phyloP scores from a whole-genome alignment of 1,140 invertebrate species.

The Ladona fulva region DNA sequence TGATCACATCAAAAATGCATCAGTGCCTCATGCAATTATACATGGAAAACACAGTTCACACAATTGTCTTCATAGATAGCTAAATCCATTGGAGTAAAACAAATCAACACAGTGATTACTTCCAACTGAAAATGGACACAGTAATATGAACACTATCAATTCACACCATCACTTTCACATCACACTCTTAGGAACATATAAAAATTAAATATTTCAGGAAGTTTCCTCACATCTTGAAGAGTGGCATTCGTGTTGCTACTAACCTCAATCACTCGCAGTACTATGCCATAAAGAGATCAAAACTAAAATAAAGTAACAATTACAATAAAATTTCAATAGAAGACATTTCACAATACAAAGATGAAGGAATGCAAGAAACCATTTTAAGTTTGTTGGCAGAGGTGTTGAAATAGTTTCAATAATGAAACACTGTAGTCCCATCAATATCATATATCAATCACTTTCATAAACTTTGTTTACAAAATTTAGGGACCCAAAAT shows the following conservation, averaged over 20 bases:
- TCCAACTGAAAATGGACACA: conserved; percentile 4
- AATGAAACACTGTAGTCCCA: no score
- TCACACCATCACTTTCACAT: neutral
- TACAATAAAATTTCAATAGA: neutral
- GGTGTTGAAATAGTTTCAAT: no score
- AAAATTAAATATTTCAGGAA: conserved; percentile 10
- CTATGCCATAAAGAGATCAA: conserved; percentile 1
- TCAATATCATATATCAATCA: no score
- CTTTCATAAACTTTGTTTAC: no score
- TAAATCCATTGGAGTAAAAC: neutral
- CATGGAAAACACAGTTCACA: neutral
- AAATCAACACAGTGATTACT: neutral
- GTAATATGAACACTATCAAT: neutral
- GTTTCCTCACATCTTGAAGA: neutral
- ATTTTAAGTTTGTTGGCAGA: neutral
- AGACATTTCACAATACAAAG: neutral
- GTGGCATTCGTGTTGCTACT: neutral
- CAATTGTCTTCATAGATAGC: neutral
- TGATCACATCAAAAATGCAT: neutral
- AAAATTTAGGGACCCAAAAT: neutral
- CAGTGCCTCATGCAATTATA: neutral
- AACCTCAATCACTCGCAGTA: neutral
- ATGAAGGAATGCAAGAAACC: neutral
- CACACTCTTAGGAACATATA: conserved; percentile 5
- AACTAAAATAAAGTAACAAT: neutral